Base-by-base conservation (phyloP, 2,113 vertebrate species). In the Proterorhinus semilunaris region DNA sequence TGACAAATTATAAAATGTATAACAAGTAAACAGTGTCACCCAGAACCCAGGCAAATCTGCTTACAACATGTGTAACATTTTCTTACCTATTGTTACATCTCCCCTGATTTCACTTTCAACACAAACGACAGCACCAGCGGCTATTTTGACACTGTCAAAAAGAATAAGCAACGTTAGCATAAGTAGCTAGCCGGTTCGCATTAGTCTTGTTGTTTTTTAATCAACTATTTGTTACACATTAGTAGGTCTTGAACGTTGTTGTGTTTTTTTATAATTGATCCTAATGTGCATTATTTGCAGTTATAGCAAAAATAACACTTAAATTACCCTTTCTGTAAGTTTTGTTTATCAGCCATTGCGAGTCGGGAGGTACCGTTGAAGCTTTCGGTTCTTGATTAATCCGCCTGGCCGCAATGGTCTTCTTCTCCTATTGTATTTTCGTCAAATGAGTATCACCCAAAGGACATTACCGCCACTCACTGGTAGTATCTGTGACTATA, bases 51-150 rank as follows among this genome's bases (percentile, higher is more conserved):
- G 21, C 21, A 21, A 21, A 21, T 21, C 21, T 21, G 1, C 21
- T 21, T 21, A 21, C 21, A 21, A 21, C 21, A 21, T 21, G 21
- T 21, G 21, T 21, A 21, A 21, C 21, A 1, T 21, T 21, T 21
- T 1, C 21, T 95, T 92, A 98, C 97, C 97, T 57, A 99, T 98
- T 17, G 96, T 98, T 11, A 99, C 96, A 71, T 99, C 97, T 46
- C 97, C 97, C 84, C 91, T 93, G 82, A 99, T 98, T 87, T 99
- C 97, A 82, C 97, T 98, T 89, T 99, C 97, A 66, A 98, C 97
- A 79, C 97, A 99, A 50, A 99, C 95, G 10, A 99, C 97, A 2
- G 97, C 97, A 61, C 97, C 97, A 2, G 97, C 93, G 1, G 96
- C 97, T 77, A 99, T 98, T 91, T 96, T 98, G 44, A 96, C 95